Evolutionary conservation across 2,113 vertebrate species (phyloP), one percentile per base, ranked within the genome.

Genomic region (Baryphthengus martii): DNA sequence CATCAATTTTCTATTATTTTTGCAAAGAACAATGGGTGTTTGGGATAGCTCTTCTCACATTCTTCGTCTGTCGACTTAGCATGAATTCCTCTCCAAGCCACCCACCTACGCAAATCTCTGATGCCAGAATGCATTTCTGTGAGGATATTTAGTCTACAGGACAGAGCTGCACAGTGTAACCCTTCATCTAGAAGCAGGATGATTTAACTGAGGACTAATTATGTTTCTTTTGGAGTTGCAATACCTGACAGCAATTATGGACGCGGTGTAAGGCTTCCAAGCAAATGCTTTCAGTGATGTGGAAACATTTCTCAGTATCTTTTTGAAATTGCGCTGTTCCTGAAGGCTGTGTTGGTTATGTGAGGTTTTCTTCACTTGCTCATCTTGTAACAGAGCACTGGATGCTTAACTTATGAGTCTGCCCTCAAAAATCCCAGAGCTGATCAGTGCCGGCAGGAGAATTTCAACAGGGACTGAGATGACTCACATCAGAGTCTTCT

Each of bases 301-400:
- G 53, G 56, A 78, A 74, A 68, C 31, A 59, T 28, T 59, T 68
- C n/a, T 24, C 44, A 17, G 37, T 14, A 35, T 11, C 28, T n/a
- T 76, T 83, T 49, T 61, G 61, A 74, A 82, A 70, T 62, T 25
- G 52, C 7, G 2, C 18, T 6, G 4, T 42, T 95, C 35, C 90
- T 88, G 55, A 63, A 29, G 55, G 23, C 50, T 77, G 19, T 49
- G 25, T 25, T 45, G 11, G 13, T 74, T 85, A 25, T 42, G 42
- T 94, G 94, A 90, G 47, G 33, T 78, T 94, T 91, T 81, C 26
- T 77, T 86, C 79, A 24, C 61, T 92, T 84, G 44, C 49, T 91
- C 40, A 39, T 78, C 82, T 86, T 2, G 0, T 72, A 49, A 7
- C 4, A 5, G 85, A 84, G 50, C 50, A 42, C 79, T 35, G 37